Conservation (phyloP, 2,888 invertebrate species). For the Nematopogon swammerdamellus region DNA sequence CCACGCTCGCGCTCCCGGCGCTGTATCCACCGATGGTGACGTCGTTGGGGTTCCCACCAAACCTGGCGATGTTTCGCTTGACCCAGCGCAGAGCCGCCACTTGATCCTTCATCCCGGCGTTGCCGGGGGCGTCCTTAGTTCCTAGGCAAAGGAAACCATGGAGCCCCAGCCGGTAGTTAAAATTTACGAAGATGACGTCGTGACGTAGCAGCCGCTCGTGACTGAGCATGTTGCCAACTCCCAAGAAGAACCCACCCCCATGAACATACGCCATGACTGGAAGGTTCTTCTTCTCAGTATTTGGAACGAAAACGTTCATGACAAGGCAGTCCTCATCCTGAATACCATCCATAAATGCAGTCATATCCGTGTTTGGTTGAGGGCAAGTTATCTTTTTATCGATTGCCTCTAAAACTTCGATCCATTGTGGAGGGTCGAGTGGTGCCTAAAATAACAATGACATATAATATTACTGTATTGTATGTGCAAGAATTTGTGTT, state of each 20-base stretch:
- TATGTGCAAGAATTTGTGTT: too few relatives aligned
- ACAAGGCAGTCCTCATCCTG: slow-evolving; percentile 28
- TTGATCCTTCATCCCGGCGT: slow-evolving; percentile 14
- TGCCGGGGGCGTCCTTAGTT: slow-evolving; percentile 27
- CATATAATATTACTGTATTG: too few relatives aligned
- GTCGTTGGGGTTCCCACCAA: slow-evolving; percentile 7
- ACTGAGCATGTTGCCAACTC: slow-evolving; percentile 20
- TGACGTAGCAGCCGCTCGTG: slow-evolving; percentile 18
- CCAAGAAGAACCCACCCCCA: slow-evolving; percentile 34
- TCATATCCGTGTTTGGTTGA: slow-evolving; percentile 5
- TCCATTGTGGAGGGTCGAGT: slow-evolving; percentile 5
- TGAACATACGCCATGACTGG: slow-evolving; percentile 39
- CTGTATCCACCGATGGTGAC: slow-evolving; percentile 8
- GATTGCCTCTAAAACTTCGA: slow-evolving; percentile 3
- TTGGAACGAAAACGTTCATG: slow-evolving; percentile 28
- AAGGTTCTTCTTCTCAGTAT: slow-evolving; percentile 18
- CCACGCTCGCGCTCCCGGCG: too few relatives aligned
- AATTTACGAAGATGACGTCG: slow-evolving; percentile 22
- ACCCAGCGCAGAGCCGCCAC: slow-evolving; percentile 6
- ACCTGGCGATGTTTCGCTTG: too few relatives aligned
- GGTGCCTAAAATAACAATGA: slow-evolving; percentile 7
- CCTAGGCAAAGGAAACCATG: slow-evolving; percentile 16
- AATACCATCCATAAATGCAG: not conserved
- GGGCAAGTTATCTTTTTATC: slow-evolving; percentile 4
- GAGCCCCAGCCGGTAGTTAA: slow-evolving; percentile 27